phyloP scores from a whole-genome alignment of 2,888 invertebrate species.

The Clivina fossor region DNA sequence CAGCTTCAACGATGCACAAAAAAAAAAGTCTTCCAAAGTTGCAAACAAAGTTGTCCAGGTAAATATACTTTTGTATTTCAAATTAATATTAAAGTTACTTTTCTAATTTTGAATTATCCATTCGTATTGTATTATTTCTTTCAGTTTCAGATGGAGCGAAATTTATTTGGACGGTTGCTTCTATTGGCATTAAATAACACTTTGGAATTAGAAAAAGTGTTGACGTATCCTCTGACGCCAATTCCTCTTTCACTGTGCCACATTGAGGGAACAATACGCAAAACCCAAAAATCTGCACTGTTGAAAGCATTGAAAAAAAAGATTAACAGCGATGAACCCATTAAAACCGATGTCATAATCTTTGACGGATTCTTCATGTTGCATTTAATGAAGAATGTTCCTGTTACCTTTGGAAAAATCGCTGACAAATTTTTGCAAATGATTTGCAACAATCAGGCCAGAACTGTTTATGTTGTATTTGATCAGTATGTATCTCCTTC shows the following conservation, averaged over 20 bases:
- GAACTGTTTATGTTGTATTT: neutral
- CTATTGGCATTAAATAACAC: conserved; percentile 34
- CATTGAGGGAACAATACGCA: conserved; percentile 39
- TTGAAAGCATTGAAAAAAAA: conserved; percentile 37
- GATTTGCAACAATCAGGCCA: conserved; percentile 10
- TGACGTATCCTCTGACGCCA: conserved; percentile 40
- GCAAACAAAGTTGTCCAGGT: too few relatives aligned
- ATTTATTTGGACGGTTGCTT: conserved; percentile 36
- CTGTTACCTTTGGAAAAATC: conserved; percentile 36
- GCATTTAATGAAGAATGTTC: conserved; percentile 35
- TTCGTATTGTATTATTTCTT: conserved; percentile 21
- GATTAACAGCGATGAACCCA: conserved; percentile 8
- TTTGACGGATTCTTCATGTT: conserved; percentile 37
- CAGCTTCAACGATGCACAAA: conserved; percentile 1
- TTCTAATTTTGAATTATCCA: conserved; percentile 29
- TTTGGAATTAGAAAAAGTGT: conserved; percentile 39
- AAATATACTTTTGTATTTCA: too few relatives aligned
- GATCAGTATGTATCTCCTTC: conserved; percentile 4
- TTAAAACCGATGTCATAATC: conserved; percentile 25
- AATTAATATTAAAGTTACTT: too few relatives aligned
- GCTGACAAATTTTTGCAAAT: conserved; percentile 31
- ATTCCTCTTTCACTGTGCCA: conserved; percentile 41
- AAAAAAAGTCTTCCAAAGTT: too few relatives aligned
- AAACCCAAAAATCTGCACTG: conserved; percentile 41
- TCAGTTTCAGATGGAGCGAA: conserved; percentile 35